Conservation (phyloP, 2,113 vertebrate genomes). For the Sakesphorus luctuosus region DNA sequence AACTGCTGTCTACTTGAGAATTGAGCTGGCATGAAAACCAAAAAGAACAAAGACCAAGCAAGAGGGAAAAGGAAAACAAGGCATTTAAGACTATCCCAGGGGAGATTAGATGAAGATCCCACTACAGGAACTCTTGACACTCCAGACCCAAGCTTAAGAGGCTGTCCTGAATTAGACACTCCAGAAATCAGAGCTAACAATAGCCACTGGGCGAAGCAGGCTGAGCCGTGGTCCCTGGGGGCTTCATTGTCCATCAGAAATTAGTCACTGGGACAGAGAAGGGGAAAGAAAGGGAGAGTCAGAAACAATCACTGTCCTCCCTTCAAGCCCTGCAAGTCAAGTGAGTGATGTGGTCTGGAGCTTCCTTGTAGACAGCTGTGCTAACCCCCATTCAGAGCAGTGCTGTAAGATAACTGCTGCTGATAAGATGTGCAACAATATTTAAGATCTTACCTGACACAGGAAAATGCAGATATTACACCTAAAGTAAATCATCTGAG, state of each 20-base stretch:
- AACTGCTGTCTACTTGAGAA: neutral
- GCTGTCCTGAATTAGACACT: neutral
- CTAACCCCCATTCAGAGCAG: neutral
- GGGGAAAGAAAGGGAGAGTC: neutral
- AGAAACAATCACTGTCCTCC: neutral
- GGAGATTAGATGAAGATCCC: conserved; percentile 44
- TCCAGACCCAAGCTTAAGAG: neutral
- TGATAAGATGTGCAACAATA: neutral
- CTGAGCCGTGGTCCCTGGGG: neutral
- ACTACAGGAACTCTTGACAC: conserved; percentile 7
- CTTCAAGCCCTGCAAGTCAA: rapidly evolving
- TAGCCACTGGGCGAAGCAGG: neutral
- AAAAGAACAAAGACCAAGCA: neutral
- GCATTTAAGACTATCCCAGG: neutral
- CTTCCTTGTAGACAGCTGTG: neutral
- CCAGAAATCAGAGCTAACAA: conserved; percentile 1
- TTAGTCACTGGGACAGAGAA: neutral
- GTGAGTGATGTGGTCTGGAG: rapidly evolving
- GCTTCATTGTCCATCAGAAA: neutral
- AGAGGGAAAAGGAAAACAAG: conserved; percentile 18
- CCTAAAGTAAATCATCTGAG: neutral
- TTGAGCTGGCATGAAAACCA: neutral
- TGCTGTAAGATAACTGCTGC: neutral
- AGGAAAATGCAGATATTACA: neutral
- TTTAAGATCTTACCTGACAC: neutral